phyloP scores from a whole-genome alignment of 2,797 vertebrate genomes.

The Scolopax bukidnonensis region DNA sequence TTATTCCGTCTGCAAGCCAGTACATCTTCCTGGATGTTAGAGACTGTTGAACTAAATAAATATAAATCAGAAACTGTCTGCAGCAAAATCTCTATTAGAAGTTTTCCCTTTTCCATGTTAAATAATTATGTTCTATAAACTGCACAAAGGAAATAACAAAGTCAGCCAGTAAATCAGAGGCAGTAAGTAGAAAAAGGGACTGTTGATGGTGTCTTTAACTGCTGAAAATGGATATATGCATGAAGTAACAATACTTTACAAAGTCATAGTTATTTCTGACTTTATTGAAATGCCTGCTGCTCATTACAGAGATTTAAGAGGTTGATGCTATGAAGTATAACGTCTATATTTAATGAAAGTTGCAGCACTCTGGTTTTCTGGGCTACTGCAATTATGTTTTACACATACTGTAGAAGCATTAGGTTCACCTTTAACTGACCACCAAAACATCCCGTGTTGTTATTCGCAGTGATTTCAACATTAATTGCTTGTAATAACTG shows the following conservation, averaged over 20 bases:
- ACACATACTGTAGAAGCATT: neutral
- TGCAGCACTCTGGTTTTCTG: neutral
- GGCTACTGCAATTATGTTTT: neutral
- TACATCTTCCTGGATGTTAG: conserved; percentile 20
- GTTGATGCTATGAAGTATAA: neutral
- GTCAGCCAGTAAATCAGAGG: conserved; percentile 51
- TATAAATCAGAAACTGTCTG: conserved; percentile 30
- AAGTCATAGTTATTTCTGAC: conserved; percentile 29
- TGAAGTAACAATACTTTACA: conserved; percentile 2
- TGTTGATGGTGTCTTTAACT: conserved; percentile 29
- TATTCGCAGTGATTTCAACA: neutral
- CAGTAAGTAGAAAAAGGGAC: conserved; percentile 5
- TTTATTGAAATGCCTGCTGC: conserved; percentile 30
- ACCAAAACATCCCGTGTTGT: neutral
- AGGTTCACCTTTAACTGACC: neutral
- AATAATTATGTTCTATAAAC: conserved; percentile 37
- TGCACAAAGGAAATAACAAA: conserved; percentile 44
- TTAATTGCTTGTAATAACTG: neutral
- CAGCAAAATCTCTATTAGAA: conserved; percentile 19
- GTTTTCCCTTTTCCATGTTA: conserved; percentile 22
- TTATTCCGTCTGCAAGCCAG: conserved; percentile 36
- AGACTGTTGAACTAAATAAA: conserved; percentile 27
- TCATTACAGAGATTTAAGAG: conserved; percentile 56
- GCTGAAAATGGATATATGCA: conserved; percentile 2
- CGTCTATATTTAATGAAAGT: neutral